Conservation (phyloP, 2,888 invertebrate genomes). For the Boloria selene region DNA sequence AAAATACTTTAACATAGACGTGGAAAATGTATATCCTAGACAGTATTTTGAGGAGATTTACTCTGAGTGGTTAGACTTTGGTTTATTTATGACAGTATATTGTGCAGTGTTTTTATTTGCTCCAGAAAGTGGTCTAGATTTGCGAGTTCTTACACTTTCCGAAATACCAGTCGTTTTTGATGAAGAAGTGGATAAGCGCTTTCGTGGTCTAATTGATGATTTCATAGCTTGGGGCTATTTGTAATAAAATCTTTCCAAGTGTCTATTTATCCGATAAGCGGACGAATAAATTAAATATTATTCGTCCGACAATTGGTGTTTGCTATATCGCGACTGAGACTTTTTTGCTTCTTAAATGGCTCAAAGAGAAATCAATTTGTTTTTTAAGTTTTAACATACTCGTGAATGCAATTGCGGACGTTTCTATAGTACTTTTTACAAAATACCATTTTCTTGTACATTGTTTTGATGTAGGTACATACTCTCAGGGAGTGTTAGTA, state of each 20-base stretch:
- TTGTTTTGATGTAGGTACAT: too few relatives aligned
- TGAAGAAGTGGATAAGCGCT: conserved; percentile 44
- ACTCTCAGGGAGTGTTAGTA: too few relatives aligned
- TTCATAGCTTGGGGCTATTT: conserved; percentile 41
- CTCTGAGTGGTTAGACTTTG: conserved; percentile 51
- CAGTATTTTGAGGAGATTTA: conserved; percentile 52
- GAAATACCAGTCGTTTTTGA: conserved; percentile 45
- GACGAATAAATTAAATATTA: too few relatives aligned
- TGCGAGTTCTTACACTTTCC: conserved; percentile 40
- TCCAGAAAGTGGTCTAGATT: conserved; percentile 47
- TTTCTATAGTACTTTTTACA: too few relatives aligned
- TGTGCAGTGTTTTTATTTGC: conserved; percentile 52
- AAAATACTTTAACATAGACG: conserved; percentile 49
- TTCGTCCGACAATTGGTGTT: too few relatives aligned
- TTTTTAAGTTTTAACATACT: too few relatives aligned
- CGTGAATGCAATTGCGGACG: too few relatives aligned
- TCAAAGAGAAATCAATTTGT: too few relatives aligned
- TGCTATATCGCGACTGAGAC: too few relatives aligned
- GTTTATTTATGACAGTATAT: conserved; percentile 46
- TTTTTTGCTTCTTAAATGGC: too few relatives aligned
- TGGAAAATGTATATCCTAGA: conserved; percentile 49
- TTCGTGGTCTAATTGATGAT: conserved; percentile 51
- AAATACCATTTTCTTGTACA: too few relatives aligned
- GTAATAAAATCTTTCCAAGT: conserved; percentile 17
- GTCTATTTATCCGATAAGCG: too few relatives aligned